Evolutionary conservation across 2,113 vertebrate species (phyloP).

Genomic region (Microcebus jonahi): DNA sequence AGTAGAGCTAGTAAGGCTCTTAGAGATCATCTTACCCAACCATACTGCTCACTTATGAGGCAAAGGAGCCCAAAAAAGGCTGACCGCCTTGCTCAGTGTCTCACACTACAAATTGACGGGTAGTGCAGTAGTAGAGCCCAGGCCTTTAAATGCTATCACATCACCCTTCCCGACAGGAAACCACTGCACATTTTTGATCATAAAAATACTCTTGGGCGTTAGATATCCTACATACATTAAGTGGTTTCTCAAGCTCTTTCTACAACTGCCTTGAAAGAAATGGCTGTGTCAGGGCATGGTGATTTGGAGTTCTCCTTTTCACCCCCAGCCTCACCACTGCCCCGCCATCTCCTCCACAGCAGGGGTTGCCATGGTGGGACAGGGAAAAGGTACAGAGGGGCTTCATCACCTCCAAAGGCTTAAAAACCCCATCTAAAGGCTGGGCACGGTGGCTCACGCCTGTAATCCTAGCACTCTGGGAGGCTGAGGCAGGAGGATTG

Average conservation of each 20-base stretch:
- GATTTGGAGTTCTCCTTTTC: not conserved
- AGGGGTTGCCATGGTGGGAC: not conserved
- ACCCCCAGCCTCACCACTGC: not conserved
- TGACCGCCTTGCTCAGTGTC: not conserved
- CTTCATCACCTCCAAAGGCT: not conserved
- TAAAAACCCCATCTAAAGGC: not conserved
- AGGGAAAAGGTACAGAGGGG: not conserved
- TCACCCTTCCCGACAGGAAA: not conserved
- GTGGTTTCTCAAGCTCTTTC: slow-evolving; percentile 43
- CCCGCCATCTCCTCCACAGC: not conserved
- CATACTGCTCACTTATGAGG: not conserved
- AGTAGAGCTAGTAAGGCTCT: not conserved
- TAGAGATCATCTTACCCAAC: not conserved
- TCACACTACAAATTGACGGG: not conserved
- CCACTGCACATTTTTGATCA: not conserved
- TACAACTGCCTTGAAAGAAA: slow-evolving; percentile 47
- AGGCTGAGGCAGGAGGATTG: too few species aligned
- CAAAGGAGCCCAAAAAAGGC: not conserved
- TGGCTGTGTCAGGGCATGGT: not conserved
- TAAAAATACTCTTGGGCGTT: not conserved
- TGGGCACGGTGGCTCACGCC: too few species aligned
- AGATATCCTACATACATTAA: slow-evolving; percentile 14
- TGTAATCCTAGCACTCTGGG: too few species aligned
- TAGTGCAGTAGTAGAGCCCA: not conserved
- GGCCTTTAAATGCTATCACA: not conserved